These are phyloP conservation scores for Melanostoma mellinum DNA, from an alignment of 2,888 invertebrate species.

Conservation along the genomic window DNA sequence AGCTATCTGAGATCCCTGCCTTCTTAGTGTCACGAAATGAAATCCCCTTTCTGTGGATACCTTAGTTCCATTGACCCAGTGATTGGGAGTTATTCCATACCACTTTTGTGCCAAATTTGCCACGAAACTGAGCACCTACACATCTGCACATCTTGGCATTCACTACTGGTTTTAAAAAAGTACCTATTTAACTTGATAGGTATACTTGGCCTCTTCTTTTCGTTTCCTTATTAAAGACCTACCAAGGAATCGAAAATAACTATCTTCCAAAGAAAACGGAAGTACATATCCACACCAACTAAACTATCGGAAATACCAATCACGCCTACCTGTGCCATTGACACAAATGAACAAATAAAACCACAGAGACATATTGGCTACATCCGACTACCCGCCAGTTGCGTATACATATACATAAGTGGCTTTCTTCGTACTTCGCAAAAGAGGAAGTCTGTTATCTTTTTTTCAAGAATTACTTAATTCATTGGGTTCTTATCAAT, in stretches of 20 bases:
- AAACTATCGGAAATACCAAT: constrained; percentile 41
- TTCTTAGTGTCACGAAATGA: too few relatives aligned
- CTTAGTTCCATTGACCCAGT: too few relatives aligned
- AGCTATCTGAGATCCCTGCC: too few relatives aligned
- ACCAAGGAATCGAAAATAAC: neutral
- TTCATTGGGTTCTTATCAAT: constrained; percentile 32
- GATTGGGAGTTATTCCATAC: too few relatives aligned
- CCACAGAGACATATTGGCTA: constrained; percentile 37
- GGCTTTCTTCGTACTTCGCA: neutral
- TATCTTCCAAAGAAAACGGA: constrained; percentile 37
- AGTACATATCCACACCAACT: neutral
- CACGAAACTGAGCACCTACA: too few relatives aligned
- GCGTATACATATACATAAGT: neutral
- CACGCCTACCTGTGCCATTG: constrained; percentile 21
- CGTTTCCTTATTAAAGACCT: too few relatives aligned
- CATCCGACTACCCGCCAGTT: constrained; percentile 29
- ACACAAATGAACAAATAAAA: constrained; percentile 14
- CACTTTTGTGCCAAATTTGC: too few relatives aligned
- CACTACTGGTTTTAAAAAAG: too few relatives aligned
- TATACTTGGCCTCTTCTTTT: too few relatives aligned
- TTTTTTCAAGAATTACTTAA: neutral
- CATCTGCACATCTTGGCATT: too few relatives aligned
- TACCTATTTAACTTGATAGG: too few relatives aligned
- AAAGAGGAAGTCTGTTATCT: constrained; percentile 29
- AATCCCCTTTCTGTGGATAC: too few relatives aligned